These are phyloP conservation scores for Bombus waltoni DNA, from an alignment of 1,140 invertebrate species.

Conservation along the genomic window DNA sequence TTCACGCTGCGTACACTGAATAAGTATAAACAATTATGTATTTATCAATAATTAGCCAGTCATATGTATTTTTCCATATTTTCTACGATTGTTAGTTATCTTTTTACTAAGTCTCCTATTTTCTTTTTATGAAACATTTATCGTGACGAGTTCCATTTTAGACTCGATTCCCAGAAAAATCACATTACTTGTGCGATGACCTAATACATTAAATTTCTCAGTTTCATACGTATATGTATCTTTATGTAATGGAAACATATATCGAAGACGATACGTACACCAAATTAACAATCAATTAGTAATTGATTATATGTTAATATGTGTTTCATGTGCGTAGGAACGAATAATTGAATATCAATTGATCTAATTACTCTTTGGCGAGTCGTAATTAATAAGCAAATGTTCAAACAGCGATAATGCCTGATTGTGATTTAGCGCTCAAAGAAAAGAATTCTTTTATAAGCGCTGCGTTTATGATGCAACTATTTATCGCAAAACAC, in stretches of 20 bases:
- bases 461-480: constrained; percentile 11
- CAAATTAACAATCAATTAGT: background rate
- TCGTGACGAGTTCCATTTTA: background rate
- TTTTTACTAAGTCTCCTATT: background rate
- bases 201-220: background rate
- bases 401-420: background rate
- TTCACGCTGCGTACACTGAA: no score
- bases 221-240: background rate
- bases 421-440: background rate
- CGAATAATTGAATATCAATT: background rate
- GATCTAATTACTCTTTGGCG: background rate
- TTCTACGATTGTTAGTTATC: background rate
- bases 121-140: background rate
- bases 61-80: background rate
- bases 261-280: background rate
- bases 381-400: background rate
- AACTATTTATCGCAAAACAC: constrained; percentile 13
- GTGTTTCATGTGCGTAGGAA: background rate
- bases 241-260: background rate
- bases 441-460: background rate
- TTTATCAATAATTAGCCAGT: no score
- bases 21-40: no score
- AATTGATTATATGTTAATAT: background rate
- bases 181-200: background rate
- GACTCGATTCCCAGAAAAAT: background rate